phyloP scores from a whole-genome alignment of 2,888 invertebrate species.

The Caenorhabditis becei region DNA sequence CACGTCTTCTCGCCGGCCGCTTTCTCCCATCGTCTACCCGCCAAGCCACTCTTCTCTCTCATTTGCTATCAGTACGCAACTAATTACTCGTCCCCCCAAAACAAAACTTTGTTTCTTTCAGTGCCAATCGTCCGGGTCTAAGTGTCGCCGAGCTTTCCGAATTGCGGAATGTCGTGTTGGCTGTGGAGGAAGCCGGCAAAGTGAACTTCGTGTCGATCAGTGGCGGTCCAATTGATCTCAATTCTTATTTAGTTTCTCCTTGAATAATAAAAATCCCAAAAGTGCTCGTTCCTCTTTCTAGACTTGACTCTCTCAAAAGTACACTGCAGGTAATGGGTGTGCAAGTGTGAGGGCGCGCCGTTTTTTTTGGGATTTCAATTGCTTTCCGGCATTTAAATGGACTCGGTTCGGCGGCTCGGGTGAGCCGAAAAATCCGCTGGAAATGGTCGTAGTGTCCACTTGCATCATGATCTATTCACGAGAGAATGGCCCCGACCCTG shows the following conservation, averaged over 20 bases:
- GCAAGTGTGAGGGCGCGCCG: not conserved
- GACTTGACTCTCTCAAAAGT: not conserved
- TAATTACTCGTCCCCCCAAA: not conserved
- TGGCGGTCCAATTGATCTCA: conserved; percentile 46
- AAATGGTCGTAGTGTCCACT: conserved; percentile 58
- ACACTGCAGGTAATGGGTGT: not conserved
- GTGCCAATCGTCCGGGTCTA: conserved; percentile 22
- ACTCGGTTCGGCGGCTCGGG: conserved; percentile 9
- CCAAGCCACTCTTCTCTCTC: conserved; percentile 47
- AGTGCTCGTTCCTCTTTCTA: not conserved
- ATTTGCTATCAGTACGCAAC: conserved; percentile 38
- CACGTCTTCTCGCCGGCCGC: conserved; percentile 57
- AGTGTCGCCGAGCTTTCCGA: conserved; percentile 16
- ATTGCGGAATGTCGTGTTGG: conserved; percentile 51
- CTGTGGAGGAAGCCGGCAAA: conserved; percentile 43
- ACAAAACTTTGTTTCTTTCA: too few relatives aligned
- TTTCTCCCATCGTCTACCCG: conserved; percentile 55
- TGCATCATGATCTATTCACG: conserved; percentile 60
- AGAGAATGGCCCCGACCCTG: conserved; percentile 31
- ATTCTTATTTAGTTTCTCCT: conserved; percentile 6
- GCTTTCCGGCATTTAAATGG: conserved; percentile 56
- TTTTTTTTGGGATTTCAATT: conserved; percentile 52
- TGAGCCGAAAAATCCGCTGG: conserved; percentile 41
- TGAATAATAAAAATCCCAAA: conserved; percentile 2
- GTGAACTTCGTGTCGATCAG: conserved; percentile 47